Evolutionary conservation across 1,140 invertebrate species (phyloP).

Genomic region (Drosophila pectinifera): DNA sequence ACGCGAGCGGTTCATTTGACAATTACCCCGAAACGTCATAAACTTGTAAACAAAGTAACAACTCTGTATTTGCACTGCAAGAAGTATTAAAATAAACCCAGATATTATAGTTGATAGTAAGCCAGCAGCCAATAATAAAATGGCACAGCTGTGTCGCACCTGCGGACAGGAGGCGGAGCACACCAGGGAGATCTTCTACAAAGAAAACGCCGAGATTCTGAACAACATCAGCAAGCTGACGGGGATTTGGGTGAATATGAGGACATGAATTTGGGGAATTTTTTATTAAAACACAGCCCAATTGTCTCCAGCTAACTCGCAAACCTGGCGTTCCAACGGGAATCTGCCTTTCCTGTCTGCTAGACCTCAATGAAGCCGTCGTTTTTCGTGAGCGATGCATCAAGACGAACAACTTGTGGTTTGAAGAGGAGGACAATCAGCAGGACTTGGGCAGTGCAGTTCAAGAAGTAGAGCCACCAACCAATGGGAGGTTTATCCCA

Average conservation of each 20-base stretch:
- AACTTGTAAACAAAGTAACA: neutral
- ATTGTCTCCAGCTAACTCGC: constrained; percentile 12
- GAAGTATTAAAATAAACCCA: neutral
- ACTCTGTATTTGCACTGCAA: neutral
- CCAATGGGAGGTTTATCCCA: too few relatives aligned
- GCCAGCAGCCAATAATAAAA: neutral
- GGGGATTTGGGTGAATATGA: constrained; percentile 7
- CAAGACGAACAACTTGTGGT: constrained; percentile 13
- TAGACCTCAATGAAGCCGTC: constrained; percentile 43
- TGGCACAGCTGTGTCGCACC: constrained; percentile 18
- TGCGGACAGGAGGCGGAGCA: constrained; percentile 20
- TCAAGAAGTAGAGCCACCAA: neutral
- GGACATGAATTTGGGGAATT: neutral
- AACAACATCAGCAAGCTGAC: constrained; percentile 19
- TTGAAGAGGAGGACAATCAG: neutral
- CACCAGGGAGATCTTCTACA: constrained; percentile 8
- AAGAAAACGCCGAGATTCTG: constrained; percentile 11
- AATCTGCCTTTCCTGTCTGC: constrained; percentile 46
- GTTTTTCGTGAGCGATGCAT: constrained; percentile 48
- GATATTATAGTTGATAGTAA: neutral
- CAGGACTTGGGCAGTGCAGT: too few relatives aligned
- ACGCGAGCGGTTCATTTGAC: neutral
- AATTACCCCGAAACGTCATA: neutral
- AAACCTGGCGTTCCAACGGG: constrained; percentile 2
- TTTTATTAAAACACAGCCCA: neutral